phyloP scores from a whole-genome alignment of 2,113 vertebrate genomes.

The Pelmatolapia mariae region DNA sequence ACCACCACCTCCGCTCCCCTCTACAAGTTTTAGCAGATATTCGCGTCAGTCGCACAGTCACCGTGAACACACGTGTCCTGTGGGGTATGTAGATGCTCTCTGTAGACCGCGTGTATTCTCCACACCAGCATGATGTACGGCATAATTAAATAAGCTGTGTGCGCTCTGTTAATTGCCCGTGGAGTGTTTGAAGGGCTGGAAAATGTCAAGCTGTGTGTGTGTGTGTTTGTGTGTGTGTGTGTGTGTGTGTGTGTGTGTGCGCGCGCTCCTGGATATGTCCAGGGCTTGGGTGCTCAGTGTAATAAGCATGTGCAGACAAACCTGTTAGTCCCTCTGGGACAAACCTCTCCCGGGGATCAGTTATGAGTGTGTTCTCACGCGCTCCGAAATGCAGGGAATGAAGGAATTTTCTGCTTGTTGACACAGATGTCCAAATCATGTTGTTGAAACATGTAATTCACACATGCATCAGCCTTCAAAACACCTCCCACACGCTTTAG shows the following conservation, averaged over 20 bases:
- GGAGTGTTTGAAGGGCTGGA: conserved; percentile 7
- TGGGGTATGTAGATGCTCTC: conserved; percentile 13
- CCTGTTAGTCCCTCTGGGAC: neutral
- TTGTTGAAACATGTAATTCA: conserved; percentile 43
- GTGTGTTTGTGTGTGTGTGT: neutral
- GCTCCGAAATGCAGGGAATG: neutral
- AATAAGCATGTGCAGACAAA: conserved; percentile 44
- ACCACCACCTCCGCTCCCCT: neutral
- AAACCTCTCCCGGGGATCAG: conserved; percentile 19
- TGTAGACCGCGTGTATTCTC: conserved; percentile 17
- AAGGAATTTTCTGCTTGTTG: neutral
- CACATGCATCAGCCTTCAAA: conserved; percentile 11
- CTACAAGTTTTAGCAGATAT: conserved; percentile 10
- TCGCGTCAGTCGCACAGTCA: conserved; percentile 3
- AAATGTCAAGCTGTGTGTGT: neutral
- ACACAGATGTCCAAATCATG: neutral
- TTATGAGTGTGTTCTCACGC: neutral
- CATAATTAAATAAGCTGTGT: conserved; percentile 58
- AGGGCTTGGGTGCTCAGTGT: neutral
- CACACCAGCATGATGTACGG: conserved; percentile 28
- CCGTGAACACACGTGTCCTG: conserved; percentile 1
- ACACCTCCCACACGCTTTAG: conserved; percentile 24
- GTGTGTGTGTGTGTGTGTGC: neutral
- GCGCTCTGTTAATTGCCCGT: conserved; percentile 56
- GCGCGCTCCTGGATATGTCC: neutral